phyloP scores from a whole-genome alignment of 2,888 invertebrate genomes.

The Volucella inanis region DNA sequence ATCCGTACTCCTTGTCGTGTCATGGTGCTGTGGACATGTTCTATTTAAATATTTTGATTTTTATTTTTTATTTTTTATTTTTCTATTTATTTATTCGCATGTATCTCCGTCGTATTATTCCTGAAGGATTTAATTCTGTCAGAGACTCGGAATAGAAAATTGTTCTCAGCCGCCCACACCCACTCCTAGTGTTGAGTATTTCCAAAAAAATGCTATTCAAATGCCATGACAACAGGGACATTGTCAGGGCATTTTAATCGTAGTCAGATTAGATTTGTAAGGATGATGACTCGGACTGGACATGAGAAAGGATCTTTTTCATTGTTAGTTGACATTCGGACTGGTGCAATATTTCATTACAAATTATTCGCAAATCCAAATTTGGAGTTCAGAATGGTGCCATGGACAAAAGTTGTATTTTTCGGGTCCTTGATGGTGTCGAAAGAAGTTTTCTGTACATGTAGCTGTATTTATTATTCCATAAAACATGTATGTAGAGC shows the following conservation, averaged over 20 bases:
- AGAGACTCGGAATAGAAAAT: not conserved
- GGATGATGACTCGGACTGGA: conserved; percentile 20
- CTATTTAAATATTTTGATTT: conserved; percentile 38
- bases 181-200: not conserved
- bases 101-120: not conserved
- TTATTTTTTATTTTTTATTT: conserved; percentile 27
- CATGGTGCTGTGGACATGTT: conserved; percentile 36
- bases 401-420: conserved; percentile 18
- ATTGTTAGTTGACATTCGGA: conserved; percentile 15
- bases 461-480: not conserved
- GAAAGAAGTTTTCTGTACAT: conserved; percentile 7
- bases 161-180: not conserved
- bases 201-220: conserved; percentile 6
- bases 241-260: conserved; percentile 35
- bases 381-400: not conserved
- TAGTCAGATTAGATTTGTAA: conserved; percentile 38
- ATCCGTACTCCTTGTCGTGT: conserved; percentile 11
- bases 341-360: conserved; percentile 23
- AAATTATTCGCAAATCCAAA: conserved; percentile 20
- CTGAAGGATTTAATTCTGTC: conserved; percentile 32
- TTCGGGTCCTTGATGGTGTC: not conserved
- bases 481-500: too few species aligned
- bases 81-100: not conserved
- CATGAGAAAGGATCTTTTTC: conserved; percentile 11
- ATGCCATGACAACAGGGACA: not conserved